Conservation (phyloP, 64 coral and sea anemone genomes). For the Platygyra sinensis region DNA sequence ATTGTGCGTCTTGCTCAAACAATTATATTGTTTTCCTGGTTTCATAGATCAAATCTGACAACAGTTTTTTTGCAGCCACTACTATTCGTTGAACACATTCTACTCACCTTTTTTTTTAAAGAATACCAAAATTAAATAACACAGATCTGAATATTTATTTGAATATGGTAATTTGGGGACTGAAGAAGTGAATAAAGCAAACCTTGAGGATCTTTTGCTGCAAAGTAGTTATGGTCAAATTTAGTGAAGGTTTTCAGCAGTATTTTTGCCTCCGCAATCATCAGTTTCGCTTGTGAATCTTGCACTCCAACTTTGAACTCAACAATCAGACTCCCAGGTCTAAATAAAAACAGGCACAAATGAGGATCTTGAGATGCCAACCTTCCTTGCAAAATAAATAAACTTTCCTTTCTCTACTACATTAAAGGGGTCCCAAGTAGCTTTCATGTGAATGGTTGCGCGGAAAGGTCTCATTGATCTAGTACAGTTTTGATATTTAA, state of each 20-base stretch:
- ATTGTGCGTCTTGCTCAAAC: no score
- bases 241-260: not conserved
- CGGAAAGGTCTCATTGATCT: no score
- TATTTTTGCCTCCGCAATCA: not conserved
- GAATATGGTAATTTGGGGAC: not conserved
- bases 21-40: no score
- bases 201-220: conserved; percentile 25
- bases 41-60: no score
- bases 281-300: not conserved
- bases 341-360: not conserved
- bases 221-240: conserved; percentile 18
- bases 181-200: not conserved
- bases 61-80: no score
- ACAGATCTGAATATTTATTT: no score
- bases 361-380: not conserved
- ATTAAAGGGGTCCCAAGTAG: no score
- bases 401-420: no score
- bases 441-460: not conserved
- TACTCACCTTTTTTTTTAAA: no score
- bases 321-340: conserved; percentile 44
- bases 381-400: no score
- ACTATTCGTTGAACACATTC: no score
- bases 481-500: not conserved
- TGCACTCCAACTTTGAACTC: conserved; percentile 28
- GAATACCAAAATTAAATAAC: no score